phyloP scores from a whole-genome alignment of 2,888 invertebrate genomes.

The Macropis europaea region DNA sequence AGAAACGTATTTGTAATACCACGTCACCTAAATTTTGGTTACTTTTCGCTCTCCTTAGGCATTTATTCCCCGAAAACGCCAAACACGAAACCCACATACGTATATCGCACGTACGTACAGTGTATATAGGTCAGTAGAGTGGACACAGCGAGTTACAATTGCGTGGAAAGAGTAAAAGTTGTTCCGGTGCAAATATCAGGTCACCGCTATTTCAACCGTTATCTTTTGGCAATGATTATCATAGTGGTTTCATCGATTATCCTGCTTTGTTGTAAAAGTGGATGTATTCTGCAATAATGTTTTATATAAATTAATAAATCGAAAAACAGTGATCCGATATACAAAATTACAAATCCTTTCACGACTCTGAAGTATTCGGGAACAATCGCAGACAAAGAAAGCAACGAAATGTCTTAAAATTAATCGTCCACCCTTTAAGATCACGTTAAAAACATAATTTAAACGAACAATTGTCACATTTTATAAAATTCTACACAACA shows the following conservation, averaged over 20 bases:
- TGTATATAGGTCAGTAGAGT: conserved; percentile 62
- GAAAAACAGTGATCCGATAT: background rate
- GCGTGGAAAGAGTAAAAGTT: conserved; percentile 65
- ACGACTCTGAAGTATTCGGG: no score
- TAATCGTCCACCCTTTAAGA: no score
- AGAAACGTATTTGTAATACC: background rate
- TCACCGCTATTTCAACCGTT: conserved; percentile 59
- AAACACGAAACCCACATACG: background rate
- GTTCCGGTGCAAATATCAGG: conserved; percentile 61
- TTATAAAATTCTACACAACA: no score
- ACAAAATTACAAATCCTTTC: background rate
- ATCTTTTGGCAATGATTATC: conserved; percentile 45
- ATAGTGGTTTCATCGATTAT: conserved; percentile 22
- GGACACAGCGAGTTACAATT: conserved; percentile 52
- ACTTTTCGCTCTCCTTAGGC: background rate
- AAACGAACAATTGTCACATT: no score
- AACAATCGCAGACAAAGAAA: no score
- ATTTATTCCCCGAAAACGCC: background rate
- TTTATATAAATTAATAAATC: background rate
- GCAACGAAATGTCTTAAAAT: no score
- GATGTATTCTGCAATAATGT: background rate
- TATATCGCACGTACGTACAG: background rate
- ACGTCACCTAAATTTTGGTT: background rate
- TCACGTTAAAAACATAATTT: no score
- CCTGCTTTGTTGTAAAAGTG: background rate